Evolutionary conservation across 37 sponge, comb jelly and placozoan genomes (phyloP), one percentile per base, ranked within the genome.

Genomic region (Ianthella basta): DNA sequence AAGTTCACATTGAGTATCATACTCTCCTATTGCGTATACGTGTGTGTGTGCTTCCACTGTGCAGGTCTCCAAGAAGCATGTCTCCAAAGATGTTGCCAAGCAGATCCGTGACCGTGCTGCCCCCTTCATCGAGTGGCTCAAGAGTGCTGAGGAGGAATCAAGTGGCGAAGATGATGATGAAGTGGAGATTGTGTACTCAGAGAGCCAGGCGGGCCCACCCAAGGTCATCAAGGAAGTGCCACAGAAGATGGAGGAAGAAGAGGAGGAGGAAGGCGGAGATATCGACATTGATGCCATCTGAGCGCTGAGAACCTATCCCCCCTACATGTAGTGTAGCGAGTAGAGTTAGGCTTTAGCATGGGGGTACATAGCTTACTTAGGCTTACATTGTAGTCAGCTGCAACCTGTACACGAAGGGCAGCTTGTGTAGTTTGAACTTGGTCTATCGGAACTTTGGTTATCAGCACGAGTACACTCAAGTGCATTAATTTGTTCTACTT

Each of bases 121-220:
- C 1, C 96, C 97, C 12, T 85, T 98, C 38, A 69, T 98, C 14
- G 85, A 87, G 19, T 98, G 98, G 98, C 86, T 98, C 60, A 88
- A 86, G 66, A 96, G 91, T 25, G 98, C 98, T 23, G 98, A 98
- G 72, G 98, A 98, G 75, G 98, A 95, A 81, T 81, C 86, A 13
- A 80, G 83, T 72, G 87, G 79, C 27, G 98, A 97, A 55, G 98
- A 95, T 50, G 91, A 91, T 29, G 84, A 63, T 55, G 92, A 90
- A 37, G 86, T 86, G 29, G 78, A 80, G 15, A 56, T 82, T 5
- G 67, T 65, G 67, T 80, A 87, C 35, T 55, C 81, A 8, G 37
- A 86, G 34, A 1, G 38, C 40, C 29, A 81, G 69, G 25, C 69
- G 6, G 74, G 30, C 18, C 55, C 70, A 12, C 15, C 30, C 24